These are phyloP conservation scores for Cervus canadensis DNA, from an alignment of 2,113 vertebrate genomes.

Conservation along the genomic window DNA sequence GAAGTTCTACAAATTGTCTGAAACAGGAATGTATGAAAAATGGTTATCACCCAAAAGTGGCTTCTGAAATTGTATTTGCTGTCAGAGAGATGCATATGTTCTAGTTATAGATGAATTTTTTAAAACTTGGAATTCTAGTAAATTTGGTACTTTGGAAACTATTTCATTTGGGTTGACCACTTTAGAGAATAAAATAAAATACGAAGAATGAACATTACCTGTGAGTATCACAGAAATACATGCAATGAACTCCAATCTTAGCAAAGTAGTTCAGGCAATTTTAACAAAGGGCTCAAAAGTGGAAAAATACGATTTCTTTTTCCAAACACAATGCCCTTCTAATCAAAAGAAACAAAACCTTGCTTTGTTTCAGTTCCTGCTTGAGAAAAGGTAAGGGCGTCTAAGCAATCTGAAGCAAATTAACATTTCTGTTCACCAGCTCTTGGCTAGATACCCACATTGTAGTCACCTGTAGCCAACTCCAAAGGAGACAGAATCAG, in stretches of 20 bases:
- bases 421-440: background rate
- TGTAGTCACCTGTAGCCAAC: conserved; percentile 14
- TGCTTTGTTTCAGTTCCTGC: background rate
- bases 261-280: background rate
- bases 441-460: background rate
- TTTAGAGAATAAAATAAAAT: background rate
- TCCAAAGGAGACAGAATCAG: conserved; percentile 10
- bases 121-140: background rate
- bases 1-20: background rate
- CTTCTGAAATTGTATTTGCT: background rate
- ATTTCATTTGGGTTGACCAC: background rate
- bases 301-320: background rate
- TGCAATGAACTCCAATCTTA: background rate
- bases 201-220: background rate
- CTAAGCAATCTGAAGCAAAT: background rate
- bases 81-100: background rate
- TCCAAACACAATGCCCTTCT: background rate
- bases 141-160: background rate
- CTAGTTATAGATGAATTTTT: background rate
- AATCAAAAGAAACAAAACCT: background rate
- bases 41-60: background rate
- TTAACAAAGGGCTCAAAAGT: background rate
- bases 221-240: background rate
- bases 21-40: background rate
- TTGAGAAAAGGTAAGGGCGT: background rate